Evolutionary conservation across 2,888 invertebrate species (phyloP), one percentile per base, ranked within the genome.

Genomic region (Perizoma flavofasciatum): DNA sequence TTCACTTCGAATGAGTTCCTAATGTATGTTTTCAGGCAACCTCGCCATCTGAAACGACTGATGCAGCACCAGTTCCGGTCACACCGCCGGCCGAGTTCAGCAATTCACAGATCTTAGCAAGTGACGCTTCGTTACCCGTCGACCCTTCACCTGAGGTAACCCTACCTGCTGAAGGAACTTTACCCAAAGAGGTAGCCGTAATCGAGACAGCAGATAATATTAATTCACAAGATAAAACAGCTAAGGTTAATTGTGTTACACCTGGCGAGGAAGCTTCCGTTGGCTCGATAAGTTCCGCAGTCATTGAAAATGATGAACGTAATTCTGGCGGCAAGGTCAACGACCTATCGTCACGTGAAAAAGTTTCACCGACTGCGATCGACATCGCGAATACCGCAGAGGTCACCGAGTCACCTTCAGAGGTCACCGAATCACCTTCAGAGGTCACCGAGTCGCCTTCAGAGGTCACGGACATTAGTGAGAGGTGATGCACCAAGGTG

Each of bases 401-500:
- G 39, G 59, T 41, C 5, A 5, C 11, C 10, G 46, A 47, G 9
- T 5, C 35, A 35, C 5, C 35, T 5, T 5, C 35, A 33, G 52
- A 56, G 33, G 62, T 43, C 5, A 5, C n/a, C 10, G 44, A 47
- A 7, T 1, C 37, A 37, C 6, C 37, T 5, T 5, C 37, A 33
- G 52, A 56, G 33, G 61, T 45, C 22, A 34, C 55, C 10, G 41
- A 50, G 22, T 0, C 11, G 11, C 7, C 50, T n/a, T 10, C 10
- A 32, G 49, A 43, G 47, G 53, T 6, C 43, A 9, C 54, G 32
- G 62, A 57, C 47, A 10, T 37, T 43, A 46, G 54, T 52, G 67
- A 65, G 55, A 70, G 70, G 50, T 67, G 70, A 70, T 67, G 59
- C 49, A 37, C 6, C 61, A 39, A 10, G 57, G 52, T 44, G 35